Conservation (phyloP, 2,888 invertebrate species). For the Sarcophaga carnaria region DNA sequence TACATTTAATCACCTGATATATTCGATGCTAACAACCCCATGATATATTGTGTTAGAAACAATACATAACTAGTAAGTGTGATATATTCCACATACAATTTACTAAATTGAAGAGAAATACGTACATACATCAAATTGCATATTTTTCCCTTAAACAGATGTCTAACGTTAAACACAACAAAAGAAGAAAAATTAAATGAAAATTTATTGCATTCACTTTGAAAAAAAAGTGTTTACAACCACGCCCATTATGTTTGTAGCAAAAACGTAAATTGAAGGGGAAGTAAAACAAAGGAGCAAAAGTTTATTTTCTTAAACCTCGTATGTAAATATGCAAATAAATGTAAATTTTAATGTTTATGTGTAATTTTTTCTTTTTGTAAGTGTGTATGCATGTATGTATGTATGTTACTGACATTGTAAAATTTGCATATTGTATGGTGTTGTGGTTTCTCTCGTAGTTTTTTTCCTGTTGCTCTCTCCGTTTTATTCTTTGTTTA, state of each 20-base stretch:
- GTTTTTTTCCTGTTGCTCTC: not conserved
- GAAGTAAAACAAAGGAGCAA: constrained; percentile 9
- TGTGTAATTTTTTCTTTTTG: not conserved
- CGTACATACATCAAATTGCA: too few relatives aligned
- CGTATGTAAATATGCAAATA: not conserved
- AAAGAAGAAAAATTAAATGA: not conserved
- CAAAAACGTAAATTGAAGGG: constrained; percentile 20
- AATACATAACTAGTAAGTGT: too few relatives aligned
- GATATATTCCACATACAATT: too few relatives aligned
- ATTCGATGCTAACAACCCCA: not conserved
- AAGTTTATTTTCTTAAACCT: constrained; percentile 23
- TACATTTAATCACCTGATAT: not conserved
- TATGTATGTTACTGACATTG: constrained; percentile 34
- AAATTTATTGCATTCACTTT: not conserved
- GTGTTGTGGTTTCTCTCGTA: constrained; percentile 22
- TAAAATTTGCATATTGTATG: constrained; percentile 57
- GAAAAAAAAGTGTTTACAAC: constrained; percentile 23
- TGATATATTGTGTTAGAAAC: not conserved
- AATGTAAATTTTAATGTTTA: constrained; percentile 8
- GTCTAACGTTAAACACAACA: not conserved
- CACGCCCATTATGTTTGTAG: constrained; percentile 29
- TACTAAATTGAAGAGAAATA: too few relatives aligned
- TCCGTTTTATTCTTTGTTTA: not conserved
- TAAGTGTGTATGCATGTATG: not conserved
- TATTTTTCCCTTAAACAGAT: not conserved